Evolutionary conservation across 2,113 vertebrate species (phyloP).

Genomic region (Perca fluviatilis): DNA sequence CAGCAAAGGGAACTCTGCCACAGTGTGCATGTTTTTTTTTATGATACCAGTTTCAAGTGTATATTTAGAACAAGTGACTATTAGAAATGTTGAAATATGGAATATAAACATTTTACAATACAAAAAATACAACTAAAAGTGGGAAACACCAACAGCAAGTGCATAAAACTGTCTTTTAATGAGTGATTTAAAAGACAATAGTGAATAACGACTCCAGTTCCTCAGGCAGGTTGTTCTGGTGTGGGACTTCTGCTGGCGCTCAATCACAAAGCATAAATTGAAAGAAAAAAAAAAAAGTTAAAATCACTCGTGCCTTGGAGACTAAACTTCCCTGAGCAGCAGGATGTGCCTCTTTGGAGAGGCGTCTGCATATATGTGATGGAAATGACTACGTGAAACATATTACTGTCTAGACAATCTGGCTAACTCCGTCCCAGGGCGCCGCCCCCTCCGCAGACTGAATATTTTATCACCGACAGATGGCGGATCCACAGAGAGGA

Average conservation of each 20-base stretch:
- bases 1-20: too few species aligned
- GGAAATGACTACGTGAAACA: conserved; percentile 36
- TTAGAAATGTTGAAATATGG: background rate
- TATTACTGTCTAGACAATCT: conserved; percentile 54
- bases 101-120: background rate
- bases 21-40: too few species aligned
- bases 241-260: conserved; percentile 12
- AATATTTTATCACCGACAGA: conserved; percentile 62
- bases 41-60: too few species aligned
- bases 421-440: conserved; percentile 48
- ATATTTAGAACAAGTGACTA: too few species aligned
- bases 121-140: background rate
- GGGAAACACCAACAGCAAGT: background rate
- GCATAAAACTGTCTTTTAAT: conserved; percentile 22
- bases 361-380: conserved; percentile 20
- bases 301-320: background rate
- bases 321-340: conserved; percentile 35
- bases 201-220: background rate
- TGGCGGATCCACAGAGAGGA: conserved; percentile 55
- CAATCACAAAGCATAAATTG: conserved; percentile 19
- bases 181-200: background rate
- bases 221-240: background rate
- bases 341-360: conserved; percentile 14
- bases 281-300: conserved; percentile 18
- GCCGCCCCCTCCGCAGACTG: conserved; percentile 25